Percentiles rank a stretch among this genome's conserved stretches.
These are phyloP conservation scores for Choloepus hoffmanni DNA, from an alignment of 2,113 vertebrate species.

Conservation along the genomic window DNA sequence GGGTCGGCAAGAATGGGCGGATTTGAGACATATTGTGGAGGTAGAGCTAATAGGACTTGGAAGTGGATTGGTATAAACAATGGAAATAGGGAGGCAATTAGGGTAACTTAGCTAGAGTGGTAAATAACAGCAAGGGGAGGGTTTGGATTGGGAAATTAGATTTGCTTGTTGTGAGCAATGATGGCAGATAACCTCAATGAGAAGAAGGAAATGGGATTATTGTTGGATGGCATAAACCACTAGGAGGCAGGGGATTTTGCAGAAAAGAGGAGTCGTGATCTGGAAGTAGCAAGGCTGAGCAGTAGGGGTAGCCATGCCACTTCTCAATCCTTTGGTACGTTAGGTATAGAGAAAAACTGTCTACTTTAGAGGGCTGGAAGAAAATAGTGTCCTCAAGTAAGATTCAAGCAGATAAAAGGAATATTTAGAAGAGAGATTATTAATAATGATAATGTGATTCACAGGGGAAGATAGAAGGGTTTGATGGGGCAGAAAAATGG, in stretches of 20 bases:
- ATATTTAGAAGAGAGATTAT: not conserved
- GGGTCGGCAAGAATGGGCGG: not conserved
- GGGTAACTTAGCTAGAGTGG: not conserved
- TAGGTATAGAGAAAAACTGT: not conserved
- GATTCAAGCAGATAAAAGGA: not conserved
- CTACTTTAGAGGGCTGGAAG: not conserved
- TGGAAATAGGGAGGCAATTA: not conserved
- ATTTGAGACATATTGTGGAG: not conserved
- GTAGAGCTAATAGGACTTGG: not conserved
- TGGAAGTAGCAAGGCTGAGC: not conserved
- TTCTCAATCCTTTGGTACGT: not conserved
- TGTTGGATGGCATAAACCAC: not conserved
- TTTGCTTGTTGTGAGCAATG: not conserved
- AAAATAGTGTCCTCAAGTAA: not conserved
- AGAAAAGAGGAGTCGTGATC: not conserved
- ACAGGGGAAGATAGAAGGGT: not conserved
- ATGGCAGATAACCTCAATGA: not conserved
- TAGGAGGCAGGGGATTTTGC: not conserved
- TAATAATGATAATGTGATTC: not conserved
- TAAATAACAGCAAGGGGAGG: not conserved
- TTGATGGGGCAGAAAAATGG: not conserved
- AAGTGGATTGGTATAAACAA: not conserved
- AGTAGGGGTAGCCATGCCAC: not conserved
- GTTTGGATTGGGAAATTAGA: not conserved
- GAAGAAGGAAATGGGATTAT: not conserved